phyloP scores from a whole-genome alignment of 23 tunicate species.

The Diplosoma virens region DNA sequence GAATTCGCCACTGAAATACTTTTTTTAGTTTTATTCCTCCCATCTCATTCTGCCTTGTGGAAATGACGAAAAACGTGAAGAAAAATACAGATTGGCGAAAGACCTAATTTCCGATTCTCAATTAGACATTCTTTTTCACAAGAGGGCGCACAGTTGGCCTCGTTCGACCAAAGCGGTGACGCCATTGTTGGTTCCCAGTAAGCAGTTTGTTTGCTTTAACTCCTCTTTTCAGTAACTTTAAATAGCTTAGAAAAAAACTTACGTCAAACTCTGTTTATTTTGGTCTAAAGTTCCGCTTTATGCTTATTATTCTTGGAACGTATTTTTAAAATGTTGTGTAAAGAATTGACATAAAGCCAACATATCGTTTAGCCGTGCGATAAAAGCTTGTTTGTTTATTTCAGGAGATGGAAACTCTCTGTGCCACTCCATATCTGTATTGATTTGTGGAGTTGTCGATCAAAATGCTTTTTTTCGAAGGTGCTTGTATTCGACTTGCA shows the following conservation, averaged over 20 bases:
- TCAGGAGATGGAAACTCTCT: constrained; percentile 33
- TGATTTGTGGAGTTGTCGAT: constrained; percentile 17
- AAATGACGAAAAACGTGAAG: neutral
- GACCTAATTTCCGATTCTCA: neutral
- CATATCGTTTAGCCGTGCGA: no score
- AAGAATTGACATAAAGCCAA: no score
- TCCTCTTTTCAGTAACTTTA: no score
- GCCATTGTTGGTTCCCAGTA: constrained; percentile 6
- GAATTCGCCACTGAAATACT: no score
- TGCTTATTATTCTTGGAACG: no score
- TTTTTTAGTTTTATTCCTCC: neutral
- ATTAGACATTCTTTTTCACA: neutral
- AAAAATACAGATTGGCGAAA: neutral
- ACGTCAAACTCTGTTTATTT: no score
- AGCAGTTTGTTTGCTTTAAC: no score
- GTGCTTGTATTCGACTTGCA: neutral
- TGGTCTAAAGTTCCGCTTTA: no score
- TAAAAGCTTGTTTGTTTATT: no score
- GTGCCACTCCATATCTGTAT: constrained; percentile 16
- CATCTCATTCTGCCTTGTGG: neutral
- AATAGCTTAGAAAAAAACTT: no score
- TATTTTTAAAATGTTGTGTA: no score
- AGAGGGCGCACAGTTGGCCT: constrained; percentile 2
- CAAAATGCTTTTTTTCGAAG: constrained; percentile 5
- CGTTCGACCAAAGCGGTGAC: constrained; percentile 1